Percentiles rank a stretch among this genome's conserved stretches.
These are phyloP conservation scores for Limnephilus lunatus DNA, from an alignment of 2,888 invertebrate genomes.

Conservation along the genomic window DNA sequence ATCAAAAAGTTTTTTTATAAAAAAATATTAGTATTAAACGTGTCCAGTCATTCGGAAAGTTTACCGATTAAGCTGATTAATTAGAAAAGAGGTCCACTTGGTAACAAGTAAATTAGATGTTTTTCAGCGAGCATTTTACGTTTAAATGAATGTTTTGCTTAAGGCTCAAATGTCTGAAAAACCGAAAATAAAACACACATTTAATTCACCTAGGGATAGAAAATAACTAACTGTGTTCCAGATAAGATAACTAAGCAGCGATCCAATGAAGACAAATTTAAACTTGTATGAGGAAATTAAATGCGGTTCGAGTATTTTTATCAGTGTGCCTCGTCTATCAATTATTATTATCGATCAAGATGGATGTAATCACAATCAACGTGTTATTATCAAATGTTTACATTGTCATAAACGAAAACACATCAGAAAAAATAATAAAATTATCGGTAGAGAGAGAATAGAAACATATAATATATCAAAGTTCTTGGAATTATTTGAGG, in stretches of 20 bases:
- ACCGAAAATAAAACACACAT: slow-evolving; percentile 6
- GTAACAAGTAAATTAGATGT: background rate
- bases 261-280: background rate
- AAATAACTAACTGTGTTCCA: background rate
- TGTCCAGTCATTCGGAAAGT: too few species aligned
- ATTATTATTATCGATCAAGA: background rate
- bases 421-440: background rate
- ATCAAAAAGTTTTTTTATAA: too few species aligned
- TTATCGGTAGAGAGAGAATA: background rate
- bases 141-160: background rate
- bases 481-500: background rate
- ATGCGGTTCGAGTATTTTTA: background rate
- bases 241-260: slow-evolving; percentile 2
- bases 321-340: background rate
- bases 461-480: too few species aligned
- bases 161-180: background rate
- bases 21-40: too few species aligned
- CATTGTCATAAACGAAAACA: background rate
- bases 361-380: background rate
- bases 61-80: background rate
- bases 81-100: background rate
- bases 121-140: background rate
- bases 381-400: background rate
- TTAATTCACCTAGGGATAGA: background rate
- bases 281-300: background rate